Evolutionary conservation across 2,797 vertebrate species (phyloP), one percentile per base, ranked within the genome.

Genomic region (Xenentodon cancila): DNA sequence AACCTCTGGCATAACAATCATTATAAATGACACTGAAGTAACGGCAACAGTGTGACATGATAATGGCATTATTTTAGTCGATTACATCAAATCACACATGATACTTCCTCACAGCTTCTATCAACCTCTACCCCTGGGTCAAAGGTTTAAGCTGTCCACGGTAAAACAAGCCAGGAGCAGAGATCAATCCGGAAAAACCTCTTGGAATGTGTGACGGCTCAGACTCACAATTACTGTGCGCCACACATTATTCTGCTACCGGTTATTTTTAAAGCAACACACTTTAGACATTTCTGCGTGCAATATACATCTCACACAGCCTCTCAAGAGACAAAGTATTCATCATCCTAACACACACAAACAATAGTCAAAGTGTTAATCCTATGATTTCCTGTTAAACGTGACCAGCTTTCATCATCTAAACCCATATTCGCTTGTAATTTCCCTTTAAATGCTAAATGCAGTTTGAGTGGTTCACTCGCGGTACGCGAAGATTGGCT

Each of bases 91-190:
- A 13, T 22, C 46, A 4, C 1, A 44, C 4, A 22, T 19, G 13
- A 58, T 60, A 7, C 1, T 53, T 51, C 30, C 49, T 19, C 7
- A 70, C 11, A 49, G 47, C 7, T 62, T n/a, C 46, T 25, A 49
- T 22, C 8, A 68, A 44, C 51, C n/a, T 4, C 53, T 68, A 52
- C 15, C 46, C 53, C 37, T 8, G 53, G 48, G 42, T 68, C 72
- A 77, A 79, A 76, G 64, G 77, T 81, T 68, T 71, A 58, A 64
- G 7, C 21, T 9, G 11, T 15, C 25, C 11, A 55, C 9, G 53
- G 18, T 54, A 16, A 75, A 71, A 58, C 17, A 63, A 62, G 58
- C 46, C 6, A 42, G 3, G 3, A 4, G 30, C 13, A 25, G 2
- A 16, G n/a, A 49, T 48, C 45, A 50, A 42, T 51, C 9, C 51